Evolutionary conservation across 2,797 vertebrate species (phyloP), one percentile per base, ranked within the genome.

Genomic region (Salmo trutta): DNA sequence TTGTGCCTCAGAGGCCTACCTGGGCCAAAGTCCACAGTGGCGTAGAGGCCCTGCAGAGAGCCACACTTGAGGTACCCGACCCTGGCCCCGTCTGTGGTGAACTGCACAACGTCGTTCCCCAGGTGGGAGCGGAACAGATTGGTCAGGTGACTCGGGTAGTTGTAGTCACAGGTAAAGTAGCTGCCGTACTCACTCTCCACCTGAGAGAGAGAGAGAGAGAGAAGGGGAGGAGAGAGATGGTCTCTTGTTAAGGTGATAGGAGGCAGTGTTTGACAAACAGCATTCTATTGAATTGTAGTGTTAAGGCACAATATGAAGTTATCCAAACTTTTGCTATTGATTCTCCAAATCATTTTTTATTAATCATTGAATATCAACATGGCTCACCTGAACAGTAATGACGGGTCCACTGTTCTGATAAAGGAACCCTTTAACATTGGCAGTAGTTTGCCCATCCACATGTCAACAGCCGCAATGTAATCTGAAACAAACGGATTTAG

Each of bases 161-260:
- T 81, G 51, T 93, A 98, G 89, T 99, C 98, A 1, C 98, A 99
- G 67, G 95, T 75, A 0, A 94, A 97, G 88, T 98, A 99, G 81
- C 97, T 98, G 71, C 98, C 98, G 0, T 98, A 99, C 81, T 99
- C 98, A 2, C 98, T 99, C 90, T 99, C 98, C 56, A 99, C 98
- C 98, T 99, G 88, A 19, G 68, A 29, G 69, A 83, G 67, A 72
- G 24, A 56, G 3, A 16, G 69, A 21, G n/a, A 64, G 4, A 29
- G 1, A 33, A 15, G 19, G 5, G 31, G 31, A 5, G 31, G 33
- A 53, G 7, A 36, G 27, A 5, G 15, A 65, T 16, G 2, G 3
- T 3, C n/a, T 69, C 27, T 36, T 33, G 27, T 54, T 4, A 14
- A 17, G 51, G 29, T 29, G 4, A 70, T 10, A 10, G 24, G 68